These are phyloP conservation scores for Alentia gelatinosa DNA, from an alignment of 2,888 invertebrate species.

Conservation along the genomic window DNA sequence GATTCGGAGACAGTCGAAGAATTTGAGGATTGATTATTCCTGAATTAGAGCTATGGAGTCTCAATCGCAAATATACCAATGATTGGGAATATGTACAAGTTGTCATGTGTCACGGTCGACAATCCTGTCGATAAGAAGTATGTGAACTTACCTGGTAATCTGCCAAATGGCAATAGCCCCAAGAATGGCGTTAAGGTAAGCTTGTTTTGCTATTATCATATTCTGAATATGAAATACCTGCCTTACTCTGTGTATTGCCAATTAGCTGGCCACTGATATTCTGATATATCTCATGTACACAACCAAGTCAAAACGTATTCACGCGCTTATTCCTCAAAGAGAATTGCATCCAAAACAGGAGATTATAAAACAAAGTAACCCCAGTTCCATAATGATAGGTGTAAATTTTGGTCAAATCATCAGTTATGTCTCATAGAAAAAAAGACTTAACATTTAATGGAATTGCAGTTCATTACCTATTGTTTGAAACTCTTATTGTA, in stretches of 20 bases:
- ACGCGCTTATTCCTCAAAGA: too few relatives aligned
- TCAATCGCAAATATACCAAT: not conserved
- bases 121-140: not conserved
- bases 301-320: too few relatives aligned
- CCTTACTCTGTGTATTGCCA: not conserved
- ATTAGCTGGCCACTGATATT: not conserved
- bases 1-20: too few relatives aligned
- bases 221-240: not conserved
- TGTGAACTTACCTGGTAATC: not conserved
- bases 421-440: too few relatives aligned
- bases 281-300: not conserved
- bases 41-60: too few relatives aligned
- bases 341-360: too few relatives aligned
- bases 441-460: too few relatives aligned
- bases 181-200: slow-evolving; percentile 25
- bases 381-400: too few relatives aligned
- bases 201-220: not conserved
- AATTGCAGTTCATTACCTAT: too few relatives aligned
- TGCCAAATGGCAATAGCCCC: not conserved
- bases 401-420: too few relatives aligned
- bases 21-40: not conserved
- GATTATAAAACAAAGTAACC: too few relatives aligned
- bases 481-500: too few relatives aligned
- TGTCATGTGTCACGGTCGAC: not conserved
- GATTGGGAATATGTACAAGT: not conserved